These are phyloP conservation scores for Mythimna albipuncta DNA, from an alignment of 2,888 invertebrate genomes.

Conservation along the genomic window DNA sequence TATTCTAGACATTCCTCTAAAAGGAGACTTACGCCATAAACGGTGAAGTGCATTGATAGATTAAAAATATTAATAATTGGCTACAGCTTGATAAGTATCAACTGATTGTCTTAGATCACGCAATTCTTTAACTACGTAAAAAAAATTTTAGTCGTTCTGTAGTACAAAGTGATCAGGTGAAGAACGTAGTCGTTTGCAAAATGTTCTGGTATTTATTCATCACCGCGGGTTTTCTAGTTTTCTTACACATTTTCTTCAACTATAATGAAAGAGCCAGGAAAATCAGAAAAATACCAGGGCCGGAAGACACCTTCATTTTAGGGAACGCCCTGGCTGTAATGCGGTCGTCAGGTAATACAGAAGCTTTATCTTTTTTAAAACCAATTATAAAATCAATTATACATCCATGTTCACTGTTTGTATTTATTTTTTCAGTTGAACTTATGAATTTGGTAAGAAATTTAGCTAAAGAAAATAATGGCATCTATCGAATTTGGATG, in stretches of 20 bases:
- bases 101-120: no score
- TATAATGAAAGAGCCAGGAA: slow-evolving; percentile 69
- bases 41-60: no score
- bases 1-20: no score
- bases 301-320: slow-evolving; percentile 68
- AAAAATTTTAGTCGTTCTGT: slow-evolving; percentile 7
- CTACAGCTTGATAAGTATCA: no score
- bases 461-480: slow-evolving; percentile 67
- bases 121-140: not conserved
- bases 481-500: slow-evolving; percentile 74
- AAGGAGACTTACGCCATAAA: no score
- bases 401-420: not conserved
- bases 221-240: slow-evolving; percentile 60
- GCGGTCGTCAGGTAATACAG: slow-evolving; percentile 66
- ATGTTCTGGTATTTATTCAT: slow-evolving; percentile 67
- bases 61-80: no score
- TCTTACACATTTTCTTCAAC: slow-evolving; percentile 70
- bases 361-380: not conserved
- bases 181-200: slow-evolving; percentile 31
- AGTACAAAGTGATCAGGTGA: slow-evolving; percentile 13
- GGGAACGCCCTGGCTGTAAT: slow-evolving; percentile 68
- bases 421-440: slow-evolving; percentile 66
- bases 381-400: not conserved
- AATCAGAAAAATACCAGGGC: slow-evolving; percentile 73
- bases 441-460: slow-evolving; percentile 71